phyloP scores from a whole-genome alignment of 2,113 vertebrate species.

The Arizona elegans region DNA sequence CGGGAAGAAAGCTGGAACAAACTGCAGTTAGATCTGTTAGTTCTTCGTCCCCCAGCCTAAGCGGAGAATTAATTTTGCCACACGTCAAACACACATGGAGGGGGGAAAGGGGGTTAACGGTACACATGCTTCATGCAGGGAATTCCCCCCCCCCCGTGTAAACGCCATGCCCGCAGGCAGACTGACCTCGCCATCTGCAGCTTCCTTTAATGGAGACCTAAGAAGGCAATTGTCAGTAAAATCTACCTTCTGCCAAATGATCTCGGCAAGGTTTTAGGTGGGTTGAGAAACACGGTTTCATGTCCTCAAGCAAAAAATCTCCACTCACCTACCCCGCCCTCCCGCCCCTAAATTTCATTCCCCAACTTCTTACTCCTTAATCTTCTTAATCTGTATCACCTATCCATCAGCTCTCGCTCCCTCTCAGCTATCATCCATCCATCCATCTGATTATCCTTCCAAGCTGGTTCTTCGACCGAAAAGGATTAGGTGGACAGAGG shows the following conservation, averaged over 20 bases:
- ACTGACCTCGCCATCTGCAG: slow-evolving; percentile 34
- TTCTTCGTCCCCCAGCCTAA: slow-evolving; percentile 41
- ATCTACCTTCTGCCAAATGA: slow-evolving; percentile 41
- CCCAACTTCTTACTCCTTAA: neutral
- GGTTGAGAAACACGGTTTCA: neutral
- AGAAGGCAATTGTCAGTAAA: slow-evolving; percentile 49
- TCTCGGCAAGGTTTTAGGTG: neutral
- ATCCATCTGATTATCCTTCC: too few relatives aligned
- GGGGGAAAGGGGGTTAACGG: neutral
- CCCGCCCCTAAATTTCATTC: neutral
- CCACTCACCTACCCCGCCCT: fast-evolving
- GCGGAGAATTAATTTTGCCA: slow-evolving; percentile 6
- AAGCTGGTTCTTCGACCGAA: neutral
- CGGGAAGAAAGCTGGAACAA: neutral
- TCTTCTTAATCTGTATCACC: too few relatives aligned
- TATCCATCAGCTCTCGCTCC: too few relatives aligned
- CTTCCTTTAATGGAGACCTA: slow-evolving; percentile 59
- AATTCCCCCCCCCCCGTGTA: slow-evolving; percentile 31
- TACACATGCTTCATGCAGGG: slow-evolving; percentile 54
- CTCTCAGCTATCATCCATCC: too few relatives aligned
- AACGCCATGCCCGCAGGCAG: slow-evolving; percentile 25
- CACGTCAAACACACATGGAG: slow-evolving; percentile 1
- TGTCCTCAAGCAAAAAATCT: neutral
- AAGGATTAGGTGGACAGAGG: neutral
- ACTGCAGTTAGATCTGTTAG: slow-evolving; percentile 31